A percentile compares a stretch with the other conserved stretches of the same genome.
These are phyloP conservation scores for Silurus aristotelis DNA, from an alignment of 2,797 vertebrate genomes.

Conservation along the genomic window DNA sequence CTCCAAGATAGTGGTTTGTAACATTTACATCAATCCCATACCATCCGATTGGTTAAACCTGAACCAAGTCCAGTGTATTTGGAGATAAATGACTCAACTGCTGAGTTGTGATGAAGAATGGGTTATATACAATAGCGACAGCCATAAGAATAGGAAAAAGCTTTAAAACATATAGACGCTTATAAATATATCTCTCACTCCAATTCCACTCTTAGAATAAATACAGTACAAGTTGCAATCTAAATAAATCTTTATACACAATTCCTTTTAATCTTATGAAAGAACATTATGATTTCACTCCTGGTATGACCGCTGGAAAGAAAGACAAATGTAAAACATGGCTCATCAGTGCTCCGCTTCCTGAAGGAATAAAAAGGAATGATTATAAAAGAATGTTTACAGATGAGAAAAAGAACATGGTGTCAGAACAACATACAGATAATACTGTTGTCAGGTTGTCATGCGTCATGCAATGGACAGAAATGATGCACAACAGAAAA, in stretches of 20 bases:
- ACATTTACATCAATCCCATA: neutral
- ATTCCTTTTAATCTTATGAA: neutral
- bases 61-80: neutral
- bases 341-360: slow-evolving; percentile 9
- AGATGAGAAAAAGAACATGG: slow-evolving; percentile 43
- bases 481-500: slow-evolving; percentile 50
- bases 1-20: neutral
- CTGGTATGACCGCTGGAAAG: neutral
- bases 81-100: neutral
- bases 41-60: neutral
- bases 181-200: neutral
- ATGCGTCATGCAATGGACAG: slow-evolving; percentile 68
- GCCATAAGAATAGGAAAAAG: too few species aligned
- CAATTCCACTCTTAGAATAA: neutral
- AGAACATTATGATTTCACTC: neutral
- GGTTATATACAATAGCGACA: neutral
- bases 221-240: neutral
- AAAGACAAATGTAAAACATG: slow-evolving; percentile 6
- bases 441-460: slow-evolving; percentile 57
- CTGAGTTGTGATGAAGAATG: neutral
- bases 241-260: neutral
- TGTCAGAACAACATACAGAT: slow-evolving; percentile 55
- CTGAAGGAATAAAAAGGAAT: slow-evolving; percentile 43
- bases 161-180: neutral
- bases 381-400: slow-evolving; percentile 30